Conservation (phyloP, 1,140 invertebrate species). For the Conus ventricosus region DNA sequence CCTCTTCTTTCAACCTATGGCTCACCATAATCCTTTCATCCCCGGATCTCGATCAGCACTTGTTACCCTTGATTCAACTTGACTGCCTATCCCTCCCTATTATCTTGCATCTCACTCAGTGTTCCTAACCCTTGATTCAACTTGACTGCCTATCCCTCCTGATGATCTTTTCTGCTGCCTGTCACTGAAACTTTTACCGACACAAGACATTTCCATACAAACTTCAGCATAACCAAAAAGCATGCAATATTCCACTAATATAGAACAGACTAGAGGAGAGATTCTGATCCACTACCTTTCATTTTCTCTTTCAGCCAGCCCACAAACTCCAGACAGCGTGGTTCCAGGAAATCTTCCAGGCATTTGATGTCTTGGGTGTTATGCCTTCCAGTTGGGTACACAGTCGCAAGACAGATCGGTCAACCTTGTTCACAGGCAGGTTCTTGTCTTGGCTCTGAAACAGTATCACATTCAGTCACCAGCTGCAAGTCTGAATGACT, state of each 20-base stretch:
- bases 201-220: background rate
- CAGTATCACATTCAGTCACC: no score
- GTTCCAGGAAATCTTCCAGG: constrained; percentile 55
- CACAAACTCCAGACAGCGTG: constrained; percentile 51
- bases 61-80: no score
- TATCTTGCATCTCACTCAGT: no score
- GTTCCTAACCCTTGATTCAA: no score
- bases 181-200: background rate
- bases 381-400: constrained; percentile 53
- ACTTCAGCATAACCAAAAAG: background rate
- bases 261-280: background rate
- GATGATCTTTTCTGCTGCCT: background rate
- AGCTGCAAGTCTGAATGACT: no score
- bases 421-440: constrained; percentile 49
- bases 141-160: background rate
- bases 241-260: background rate
- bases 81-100: no score
- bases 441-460: constrained; percentile 39
- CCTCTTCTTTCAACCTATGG: no score
- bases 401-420: constrained; percentile 50
- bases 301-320: constrained; percentile 63
- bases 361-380: constrained; percentile 48
- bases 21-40: no score
- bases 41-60: no score
- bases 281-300: constrained; percentile 50